Percentiles rank a stretch among this genome's conserved stretches.
phyloP scores from a whole-genome alignment of 1,140 invertebrate genomes.

The Colletes latitarsis region DNA sequence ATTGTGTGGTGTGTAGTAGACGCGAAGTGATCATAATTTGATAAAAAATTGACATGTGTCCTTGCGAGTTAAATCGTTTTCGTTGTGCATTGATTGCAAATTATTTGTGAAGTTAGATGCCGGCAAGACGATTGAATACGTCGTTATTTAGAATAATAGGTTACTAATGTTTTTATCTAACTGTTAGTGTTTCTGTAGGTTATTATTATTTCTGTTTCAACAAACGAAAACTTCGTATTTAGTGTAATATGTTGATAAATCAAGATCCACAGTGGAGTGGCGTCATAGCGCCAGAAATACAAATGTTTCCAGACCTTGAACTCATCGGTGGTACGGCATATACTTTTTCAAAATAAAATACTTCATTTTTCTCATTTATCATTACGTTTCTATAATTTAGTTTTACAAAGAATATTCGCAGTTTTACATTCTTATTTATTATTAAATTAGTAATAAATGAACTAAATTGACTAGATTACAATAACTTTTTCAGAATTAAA shows the following conservation, averaged over 20 bases:
- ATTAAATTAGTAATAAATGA: too few species aligned
- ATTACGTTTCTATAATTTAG: background rate
- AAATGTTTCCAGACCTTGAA: slow-evolving; percentile 70
- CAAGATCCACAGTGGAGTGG: slow-evolving; percentile 59
- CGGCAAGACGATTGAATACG: background rate
- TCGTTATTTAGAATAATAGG: background rate
- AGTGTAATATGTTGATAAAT: slow-evolving; percentile 61
- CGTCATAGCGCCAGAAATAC: slow-evolving; percentile 49
- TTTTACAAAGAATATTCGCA: background rate
- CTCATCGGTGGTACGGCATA: slow-evolving; percentile 64
- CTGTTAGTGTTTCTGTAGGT: background rate
- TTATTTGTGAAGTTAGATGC: slow-evolving; percentile 1
- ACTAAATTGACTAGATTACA: too few species aligned
- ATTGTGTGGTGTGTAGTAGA: background rate
- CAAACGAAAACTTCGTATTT: background rate
- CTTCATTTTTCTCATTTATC: background rate
- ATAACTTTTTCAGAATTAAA: too few species aligned
- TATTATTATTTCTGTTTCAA: slow-evolving; percentile 8
- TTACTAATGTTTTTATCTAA: background rate
- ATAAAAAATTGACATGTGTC: background rate
- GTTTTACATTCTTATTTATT: background rate
- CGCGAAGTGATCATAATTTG: background rate
- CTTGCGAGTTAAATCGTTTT: background rate
- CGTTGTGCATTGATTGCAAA: background rate
- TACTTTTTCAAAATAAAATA: slow-evolving; percentile 10